A percentile compares a stretch with the other conserved stretches of the same genome.
These are phyloP conservation scores for Caenorhabditis sulstoni DNA, from an alignment of 2,888 invertebrate species.

Conservation along the genomic window DNA sequence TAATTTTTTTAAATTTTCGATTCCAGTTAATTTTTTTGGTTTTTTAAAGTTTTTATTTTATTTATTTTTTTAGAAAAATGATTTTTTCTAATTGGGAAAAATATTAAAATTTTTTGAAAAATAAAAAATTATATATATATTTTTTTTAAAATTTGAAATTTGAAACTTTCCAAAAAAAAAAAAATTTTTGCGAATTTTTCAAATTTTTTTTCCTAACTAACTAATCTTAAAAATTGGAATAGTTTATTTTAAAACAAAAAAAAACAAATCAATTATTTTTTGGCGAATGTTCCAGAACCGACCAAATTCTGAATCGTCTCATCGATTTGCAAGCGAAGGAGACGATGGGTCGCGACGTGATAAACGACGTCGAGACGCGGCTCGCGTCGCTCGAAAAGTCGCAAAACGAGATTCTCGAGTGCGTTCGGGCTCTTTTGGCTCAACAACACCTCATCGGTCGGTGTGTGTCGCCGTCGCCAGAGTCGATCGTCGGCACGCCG, in stretches of 20 bases:
- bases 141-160: too few relatives aligned
- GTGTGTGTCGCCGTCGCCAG: slow-evolving; percentile 37
- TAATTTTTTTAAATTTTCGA: too few relatives aligned
- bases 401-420: slow-evolving; percentile 67
- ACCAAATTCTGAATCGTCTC: slow-evolving; percentile 82
- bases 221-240: too few relatives aligned
- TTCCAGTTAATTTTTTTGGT: too few relatives aligned
- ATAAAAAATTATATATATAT: too few relatives aligned
- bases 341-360: slow-evolving; percentile 63
- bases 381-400: slow-evolving; percentile 72
- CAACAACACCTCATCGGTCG: slow-evolving; percentile 1
- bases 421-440: slow-evolving; percentile 39
- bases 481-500: slow-evolving; percentile 18
- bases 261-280: neutral
- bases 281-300: slow-evolving; percentile 71
- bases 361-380: slow-evolving; percentile 71
- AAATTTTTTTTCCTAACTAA: too few relatives aligned
- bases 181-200: too few relatives aligned
- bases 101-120: neutral
- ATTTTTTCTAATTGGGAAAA: neutral
- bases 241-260: too few relatives aligned
- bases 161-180: too few relatives aligned
- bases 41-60: too few relatives aligned
- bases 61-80: too few relatives aligned
- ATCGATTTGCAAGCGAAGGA: slow-evolving; percentile 81